Conservation (phyloP, 2,888 invertebrate species). For the Meliscaeva auricollis region DNA sequence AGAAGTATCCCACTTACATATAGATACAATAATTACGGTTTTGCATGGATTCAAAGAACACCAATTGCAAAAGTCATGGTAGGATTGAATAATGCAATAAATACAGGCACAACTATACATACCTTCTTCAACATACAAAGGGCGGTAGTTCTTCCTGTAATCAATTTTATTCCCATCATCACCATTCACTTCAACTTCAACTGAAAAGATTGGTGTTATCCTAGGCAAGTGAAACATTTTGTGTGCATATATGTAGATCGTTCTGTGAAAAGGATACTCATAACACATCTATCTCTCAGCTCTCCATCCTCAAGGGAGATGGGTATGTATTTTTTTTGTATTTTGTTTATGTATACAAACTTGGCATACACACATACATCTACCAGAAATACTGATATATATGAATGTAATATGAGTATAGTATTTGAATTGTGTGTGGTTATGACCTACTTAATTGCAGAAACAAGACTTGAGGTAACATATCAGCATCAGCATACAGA, state of each 20-base stretch:
- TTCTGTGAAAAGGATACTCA: slow-evolving; percentile 40
- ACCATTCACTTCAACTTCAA: slow-evolving; percentile 24
- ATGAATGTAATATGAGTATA: slow-evolving; percentile 34
- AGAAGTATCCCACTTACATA: no score
- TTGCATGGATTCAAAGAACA: no score
- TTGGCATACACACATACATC: neutral
- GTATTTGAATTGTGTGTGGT: slow-evolving; percentile 58
- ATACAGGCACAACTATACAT: neutral
- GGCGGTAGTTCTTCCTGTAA: slow-evolving; percentile 32
- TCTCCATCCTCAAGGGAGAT: neutral
- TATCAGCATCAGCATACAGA: neutral
- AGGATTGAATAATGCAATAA: no score
- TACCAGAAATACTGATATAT: no score
- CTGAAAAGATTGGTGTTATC: slow-evolving; percentile 44
- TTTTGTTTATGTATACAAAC: neutral
- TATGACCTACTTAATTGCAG: slow-evolving; percentile 72
- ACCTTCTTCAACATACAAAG: slow-evolving; percentile 4
- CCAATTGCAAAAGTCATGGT: no score
- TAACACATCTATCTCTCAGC: slow-evolving; percentile 30
- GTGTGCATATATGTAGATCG: slow-evolving; percentile 1
- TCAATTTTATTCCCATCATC: slow-evolving; percentile 65
- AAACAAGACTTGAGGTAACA: slow-evolving; percentile 66
- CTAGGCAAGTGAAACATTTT: slow-evolving; percentile 12
- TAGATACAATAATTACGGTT: no score
- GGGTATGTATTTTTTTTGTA: slow-evolving; percentile 17